Conservation (phyloP, 2,113 vertebrate genomes). For the Phalacrocorax pelagicus region DNA sequence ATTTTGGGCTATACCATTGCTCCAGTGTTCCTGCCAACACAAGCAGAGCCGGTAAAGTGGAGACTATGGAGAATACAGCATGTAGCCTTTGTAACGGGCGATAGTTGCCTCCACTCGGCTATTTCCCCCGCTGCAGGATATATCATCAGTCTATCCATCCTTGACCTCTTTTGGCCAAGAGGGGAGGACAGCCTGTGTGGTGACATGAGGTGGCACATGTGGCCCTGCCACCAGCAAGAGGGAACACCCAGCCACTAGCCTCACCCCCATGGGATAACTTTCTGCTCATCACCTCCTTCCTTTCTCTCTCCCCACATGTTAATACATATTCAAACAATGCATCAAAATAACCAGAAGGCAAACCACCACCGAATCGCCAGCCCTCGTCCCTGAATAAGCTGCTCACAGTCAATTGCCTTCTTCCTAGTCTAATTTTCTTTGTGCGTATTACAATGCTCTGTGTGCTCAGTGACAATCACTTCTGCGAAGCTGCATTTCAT, state of each 20-base stretch:
- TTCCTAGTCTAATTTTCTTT: slow-evolving; percentile 34
- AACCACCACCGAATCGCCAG: not conserved
- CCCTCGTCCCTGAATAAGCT: not conserved
- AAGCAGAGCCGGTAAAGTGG: not conserved
- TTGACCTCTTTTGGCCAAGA: not conserved
- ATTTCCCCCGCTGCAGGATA: not conserved
- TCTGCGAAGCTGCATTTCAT: slow-evolving; percentile 82
- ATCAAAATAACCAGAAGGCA: slow-evolving; percentile 30
- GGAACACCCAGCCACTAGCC: not conserved
- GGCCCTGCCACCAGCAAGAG: not conserved
- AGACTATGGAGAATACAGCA: not conserved
- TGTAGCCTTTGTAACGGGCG: rapidly evolving
- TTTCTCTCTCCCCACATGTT: not conserved
- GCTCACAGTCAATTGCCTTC: slow-evolving; percentile 1
- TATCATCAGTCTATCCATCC: not conserved
- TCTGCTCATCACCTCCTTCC: not conserved
- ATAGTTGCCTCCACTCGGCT: not conserved
- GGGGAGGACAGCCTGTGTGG: not conserved
- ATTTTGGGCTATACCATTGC: not conserved
- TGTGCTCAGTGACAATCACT: slow-evolving; percentile 74
- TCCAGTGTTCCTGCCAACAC: not conserved
- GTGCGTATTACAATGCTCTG: not conserved
- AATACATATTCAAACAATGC: not conserved
- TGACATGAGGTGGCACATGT: rapidly evolving
- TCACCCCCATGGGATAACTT: not conserved